These are phyloP conservation scores for Sepioteuthis lessoniana DNA, from an alignment of 2,888 invertebrate genomes.

Conservation along the genomic window DNA sequence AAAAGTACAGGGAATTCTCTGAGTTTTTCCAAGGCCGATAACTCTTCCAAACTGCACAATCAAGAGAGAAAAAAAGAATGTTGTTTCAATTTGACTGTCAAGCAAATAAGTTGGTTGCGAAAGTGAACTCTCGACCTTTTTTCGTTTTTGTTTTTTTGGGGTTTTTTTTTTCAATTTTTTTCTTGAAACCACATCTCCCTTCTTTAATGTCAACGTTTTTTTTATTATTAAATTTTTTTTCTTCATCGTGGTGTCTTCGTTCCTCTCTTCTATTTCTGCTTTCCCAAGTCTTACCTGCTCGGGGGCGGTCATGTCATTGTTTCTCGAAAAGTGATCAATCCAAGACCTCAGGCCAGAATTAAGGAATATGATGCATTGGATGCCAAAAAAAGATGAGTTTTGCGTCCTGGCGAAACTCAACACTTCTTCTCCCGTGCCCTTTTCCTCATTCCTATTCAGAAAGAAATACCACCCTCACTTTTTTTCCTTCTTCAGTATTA, in stretches of 20 bases:
- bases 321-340: background rate
- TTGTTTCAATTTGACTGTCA: too few relatives aligned
- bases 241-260: too few relatives aligned
- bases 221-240: too few relatives aligned
- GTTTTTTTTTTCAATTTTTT: background rate
- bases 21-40: too few relatives aligned
- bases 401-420: background rate
- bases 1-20: too few relatives aligned
- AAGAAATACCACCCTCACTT: background rate
- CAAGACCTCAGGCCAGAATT: background rate
- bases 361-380: slow-evolving; percentile 10
- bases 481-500: too few relatives aligned
- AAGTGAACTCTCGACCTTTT: background rate
- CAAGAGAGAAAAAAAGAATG: too few relatives aligned
- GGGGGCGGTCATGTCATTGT: slow-evolving; percentile 20
- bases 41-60: too few relatives aligned
- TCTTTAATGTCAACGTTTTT: background rate
- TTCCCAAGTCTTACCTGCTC: background rate
- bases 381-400: background rate
- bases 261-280: too few relatives aligned
- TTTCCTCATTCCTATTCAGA: background rate
- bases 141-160: background rate
- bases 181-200: background rate
- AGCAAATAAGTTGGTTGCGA: too few relatives aligned
- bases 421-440: background rate